Conservation (phyloP, 2,797 vertebrate genomes). For the Sebastolobus altivelis region DNA sequence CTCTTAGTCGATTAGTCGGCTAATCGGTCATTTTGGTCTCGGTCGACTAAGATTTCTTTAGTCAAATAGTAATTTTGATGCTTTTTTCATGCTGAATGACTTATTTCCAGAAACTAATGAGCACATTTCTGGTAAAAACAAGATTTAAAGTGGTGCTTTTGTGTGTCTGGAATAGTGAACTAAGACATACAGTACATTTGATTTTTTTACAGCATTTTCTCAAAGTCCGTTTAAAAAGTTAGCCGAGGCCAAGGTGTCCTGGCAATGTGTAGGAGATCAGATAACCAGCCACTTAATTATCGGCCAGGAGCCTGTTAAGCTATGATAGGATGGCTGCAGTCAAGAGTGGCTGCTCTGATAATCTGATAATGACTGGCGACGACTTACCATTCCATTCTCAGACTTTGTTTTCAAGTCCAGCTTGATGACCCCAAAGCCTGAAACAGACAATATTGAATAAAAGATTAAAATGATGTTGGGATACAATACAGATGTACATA, state of each 20-base stretch:
- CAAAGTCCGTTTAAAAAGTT: neutral
- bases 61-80: too few species aligned
- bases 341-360: slow-evolving; percentile 20
- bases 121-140: too few species aligned
- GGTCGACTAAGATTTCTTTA: too few species aligned
- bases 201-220: neutral
- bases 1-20: too few species aligned
- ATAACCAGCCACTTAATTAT: slow-evolving; percentile 13
- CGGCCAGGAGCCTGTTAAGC: slow-evolving; percentile 40
- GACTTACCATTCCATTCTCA: slow-evolving; percentile 97
- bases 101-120: too few species aligned
- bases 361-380: slow-evolving; percentile 37
- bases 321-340: slow-evolving; percentile 31
- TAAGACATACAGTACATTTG: neutral
- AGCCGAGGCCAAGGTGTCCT: neutral
- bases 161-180: too few species aligned
- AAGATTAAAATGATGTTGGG: slow-evolving; percentile 6
- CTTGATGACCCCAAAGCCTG: slow-evolving; percentile 97
- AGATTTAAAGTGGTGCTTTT: too few species aligned
- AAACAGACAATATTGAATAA: slow-evolving; percentile 50
- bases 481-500: neutral
- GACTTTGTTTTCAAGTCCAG: slow-evolving; percentile 98
- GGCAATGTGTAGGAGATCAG: slow-evolving; percentile 24
- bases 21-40: too few species aligned
- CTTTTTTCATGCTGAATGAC: too few species aligned